Evolutionary conservation across 1,140 invertebrate genomes (phyloP).

Genomic region (Streblospio benedicti): DNA sequence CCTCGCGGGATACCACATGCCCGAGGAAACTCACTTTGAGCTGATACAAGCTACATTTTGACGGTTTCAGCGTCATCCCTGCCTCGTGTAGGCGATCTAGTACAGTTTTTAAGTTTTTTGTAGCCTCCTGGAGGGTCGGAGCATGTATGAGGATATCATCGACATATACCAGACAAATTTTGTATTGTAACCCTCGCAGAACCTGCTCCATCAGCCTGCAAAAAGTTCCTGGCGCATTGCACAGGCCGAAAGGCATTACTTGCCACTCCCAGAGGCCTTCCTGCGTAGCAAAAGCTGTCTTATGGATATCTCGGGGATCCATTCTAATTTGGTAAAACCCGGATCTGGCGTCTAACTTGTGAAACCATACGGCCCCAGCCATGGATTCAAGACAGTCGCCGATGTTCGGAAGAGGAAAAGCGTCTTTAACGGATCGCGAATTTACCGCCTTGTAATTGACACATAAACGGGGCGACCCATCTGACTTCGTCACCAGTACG

Average conservation of each 20-base stretch:
- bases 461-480: no score
- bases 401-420: constrained; percentile 16
- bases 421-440: not conserved
- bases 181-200: constrained; percentile 14
- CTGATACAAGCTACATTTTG: constrained; percentile 32
- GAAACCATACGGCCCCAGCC: constrained; percentile 13
- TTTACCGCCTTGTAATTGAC: not conserved
- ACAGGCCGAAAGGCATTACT: constrained; percentile 29
- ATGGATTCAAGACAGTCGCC: constrained; percentile 17
- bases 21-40: constrained; percentile 28
- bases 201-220: constrained; percentile 27
- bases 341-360: constrained; percentile 6
- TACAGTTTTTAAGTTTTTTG: constrained; percentile 30
- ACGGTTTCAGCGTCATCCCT: constrained; percentile 45
- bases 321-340: constrained; percentile 6
- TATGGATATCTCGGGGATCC: not conserved
- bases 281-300: constrained; percentile 6
- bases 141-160: constrained; percentile 25
- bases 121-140: constrained; percentile 15
- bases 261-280: constrained; percentile 5
- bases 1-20: constrained; percentile 26
- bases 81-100: no score
- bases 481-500: no score
- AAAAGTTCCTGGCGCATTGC: constrained; percentile 29
- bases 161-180: constrained; percentile 22